Evolutionary conservation across 2,113 vertebrate genomes (phyloP), one percentile per base, ranked within the genome.

Genomic region (Polypterus senegalus): DNA sequence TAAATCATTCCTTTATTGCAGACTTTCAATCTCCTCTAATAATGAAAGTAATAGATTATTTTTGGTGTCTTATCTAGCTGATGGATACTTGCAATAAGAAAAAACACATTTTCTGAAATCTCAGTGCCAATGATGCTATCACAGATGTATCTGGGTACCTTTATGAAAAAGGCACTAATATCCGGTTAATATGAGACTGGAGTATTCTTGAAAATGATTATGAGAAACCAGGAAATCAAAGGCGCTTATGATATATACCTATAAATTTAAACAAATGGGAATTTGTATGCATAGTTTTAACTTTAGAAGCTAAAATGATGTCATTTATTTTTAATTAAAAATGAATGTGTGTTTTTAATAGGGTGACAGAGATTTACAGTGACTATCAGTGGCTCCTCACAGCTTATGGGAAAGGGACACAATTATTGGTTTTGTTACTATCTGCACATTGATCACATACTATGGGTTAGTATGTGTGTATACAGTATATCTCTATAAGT

Each of bases 161-260:
- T 55, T 8, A 55, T 55, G 56, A 57, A 45, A 11, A 57, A 57
- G 49, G 9, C 49, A 53, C 43, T 44, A 46, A 53, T 54, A 61
- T 54, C 49, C 51, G 46, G 49, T 9, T 49, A 51, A 49, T 49
- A 61, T 43, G 45, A 44, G 47, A 48, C 46, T 46, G 49, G 5
- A 54, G 60, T 49, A 44, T 61, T 53, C 54, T 49, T 54, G 49
- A n/a, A 46, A 61, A 8, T 45, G 60, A 61, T 61, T 54, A 61
- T 27, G 27, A 27, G 27, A 27, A 27, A 27, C 52, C 60, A 61
- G 60, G 60, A 61, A 61, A 61, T 61, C 49, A 61, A 54, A 61
- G 51, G 45, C 5, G 43, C 8, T 5, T 5, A 6, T 43, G 27
- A 57, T 44, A 57, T 44, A 45, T 57, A 51, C 9, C 6, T 51